phyloP scores from a whole-genome alignment of 2,888 invertebrate species.

The Caradrina clavipalpis region DNA sequence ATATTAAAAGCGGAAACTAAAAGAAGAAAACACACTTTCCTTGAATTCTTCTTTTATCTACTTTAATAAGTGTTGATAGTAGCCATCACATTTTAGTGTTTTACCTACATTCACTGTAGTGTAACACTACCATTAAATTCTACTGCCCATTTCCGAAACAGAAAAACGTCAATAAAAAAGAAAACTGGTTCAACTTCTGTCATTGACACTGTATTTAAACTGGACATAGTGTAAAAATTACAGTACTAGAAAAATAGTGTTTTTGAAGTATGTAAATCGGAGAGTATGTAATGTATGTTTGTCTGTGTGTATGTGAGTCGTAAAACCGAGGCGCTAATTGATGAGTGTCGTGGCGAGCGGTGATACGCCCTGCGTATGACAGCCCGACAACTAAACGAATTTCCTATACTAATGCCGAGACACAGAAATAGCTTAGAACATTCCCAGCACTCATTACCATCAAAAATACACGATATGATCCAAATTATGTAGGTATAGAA shows the following conservation, averaged over 20 bases:
- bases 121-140: conserved; percentile 33
- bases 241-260: conserved; percentile 20
- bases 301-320: conserved; percentile 49
- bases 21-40: conserved; percentile 17
- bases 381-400: conserved; percentile 70
- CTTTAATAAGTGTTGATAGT: conserved; percentile 53
- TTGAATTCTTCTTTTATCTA: conserved; percentile 36
- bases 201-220: conserved; percentile 15
- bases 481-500: background rate
- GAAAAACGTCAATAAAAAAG: conserved; percentile 28
- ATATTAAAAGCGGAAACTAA: conserved; percentile 11
- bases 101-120: conserved; percentile 28
- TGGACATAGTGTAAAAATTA: conserved; percentile 12
- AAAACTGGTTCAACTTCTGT: conserved; percentile 38
- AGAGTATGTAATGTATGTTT: conserved; percentile 35
- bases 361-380: conserved; percentile 72
- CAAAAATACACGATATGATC: conserved; percentile 40
- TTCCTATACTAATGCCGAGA: conserved; percentile 65
- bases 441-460: conserved; percentile 62
- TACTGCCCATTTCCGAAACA: conserved; percentile 52
- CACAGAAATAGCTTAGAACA: conserved; percentile 66
- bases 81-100: conserved; percentile 33
- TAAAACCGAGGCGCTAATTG: conserved; percentile 68
- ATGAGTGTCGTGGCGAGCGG: conserved; percentile 69
- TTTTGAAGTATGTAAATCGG: conserved; percentile 31